These are phyloP conservation scores for Arothron firmamentum DNA, from an alignment of 2,113 vertebrate species.

Conservation along the genomic window DNA sequence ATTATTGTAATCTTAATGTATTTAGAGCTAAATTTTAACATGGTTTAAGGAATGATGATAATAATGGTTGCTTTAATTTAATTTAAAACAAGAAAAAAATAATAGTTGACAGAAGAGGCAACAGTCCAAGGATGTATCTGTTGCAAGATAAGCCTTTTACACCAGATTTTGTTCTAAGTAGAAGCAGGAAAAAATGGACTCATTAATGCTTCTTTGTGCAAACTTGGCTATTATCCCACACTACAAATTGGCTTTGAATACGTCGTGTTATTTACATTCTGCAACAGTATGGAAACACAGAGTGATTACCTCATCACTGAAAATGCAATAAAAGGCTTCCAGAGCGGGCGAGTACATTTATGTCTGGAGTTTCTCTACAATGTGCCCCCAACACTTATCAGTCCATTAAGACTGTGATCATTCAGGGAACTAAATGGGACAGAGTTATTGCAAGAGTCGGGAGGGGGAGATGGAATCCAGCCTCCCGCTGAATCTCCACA, in stretches of 20 bases:
- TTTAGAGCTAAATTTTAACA: slow-evolving; percentile 16
- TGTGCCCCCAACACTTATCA: slow-evolving; percentile 18
- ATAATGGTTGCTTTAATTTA: not conserved
- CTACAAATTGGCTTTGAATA: slow-evolving; percentile 32
- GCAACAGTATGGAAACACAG: slow-evolving; percentile 28
- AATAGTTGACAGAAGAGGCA: not conserved
- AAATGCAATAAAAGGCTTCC: slow-evolving; percentile 33
- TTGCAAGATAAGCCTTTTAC: slow-evolving; percentile 17
- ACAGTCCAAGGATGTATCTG: no score
- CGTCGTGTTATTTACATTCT: slow-evolving; percentile 45
- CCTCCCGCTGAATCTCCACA: slow-evolving; percentile 44
- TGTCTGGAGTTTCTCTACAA: slow-evolving; percentile 18
- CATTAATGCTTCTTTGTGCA: slow-evolving; percentile 50
- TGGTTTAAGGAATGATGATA: not conserved
- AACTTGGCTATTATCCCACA: slow-evolving; percentile 28
- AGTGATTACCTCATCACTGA: slow-evolving; percentile 29
- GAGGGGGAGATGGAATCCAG: slow-evolving; percentile 6
- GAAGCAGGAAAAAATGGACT: slow-evolving; percentile 28
- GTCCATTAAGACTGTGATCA: slow-evolving; percentile 40
- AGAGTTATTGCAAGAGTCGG: slow-evolving; percentile 35
- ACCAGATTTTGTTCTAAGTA: slow-evolving; percentile 43
- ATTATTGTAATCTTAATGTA: slow-evolving; percentile 5
- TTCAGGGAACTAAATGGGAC: slow-evolving; percentile 52
- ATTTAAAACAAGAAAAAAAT: slow-evolving; percentile 28
- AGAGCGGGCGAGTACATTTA: slow-evolving; percentile 15